These are phyloP conservation scores for Aphelenchoides fujianensis DNA, from an alignment of 1,140 invertebrate species.

Conservation along the genomic window DNA sequence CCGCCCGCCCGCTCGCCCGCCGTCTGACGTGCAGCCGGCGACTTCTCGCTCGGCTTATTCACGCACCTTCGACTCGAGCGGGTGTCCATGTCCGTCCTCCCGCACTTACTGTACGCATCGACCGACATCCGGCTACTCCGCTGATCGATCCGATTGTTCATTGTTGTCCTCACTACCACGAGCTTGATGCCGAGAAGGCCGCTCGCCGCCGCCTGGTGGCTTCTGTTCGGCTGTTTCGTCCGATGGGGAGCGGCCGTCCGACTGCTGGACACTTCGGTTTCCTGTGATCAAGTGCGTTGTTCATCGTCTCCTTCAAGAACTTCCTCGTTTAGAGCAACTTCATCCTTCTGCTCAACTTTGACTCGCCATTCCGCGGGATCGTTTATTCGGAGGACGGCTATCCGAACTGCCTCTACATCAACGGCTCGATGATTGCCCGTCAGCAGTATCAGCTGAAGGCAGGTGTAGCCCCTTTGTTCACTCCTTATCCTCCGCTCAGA, in stretches of 20 bases:
- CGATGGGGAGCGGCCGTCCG: background rate
- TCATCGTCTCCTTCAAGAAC: constrained; percentile 9
- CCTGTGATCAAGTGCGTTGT: constrained; percentile 50
- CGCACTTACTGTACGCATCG: too few relatives aligned
- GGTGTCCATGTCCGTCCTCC: too few relatives aligned
- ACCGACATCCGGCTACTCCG: too few relatives aligned
- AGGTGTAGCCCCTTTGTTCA: background rate
- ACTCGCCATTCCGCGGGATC: constrained; percentile 51
- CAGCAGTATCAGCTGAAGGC: constrained; percentile 57
- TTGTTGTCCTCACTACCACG: too few relatives aligned
- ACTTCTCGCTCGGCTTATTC: too few relatives aligned
- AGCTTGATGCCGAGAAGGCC: too few relatives aligned
- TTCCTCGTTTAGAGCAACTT: constrained; percentile 50
- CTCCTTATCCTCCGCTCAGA: constrained; percentile 34
- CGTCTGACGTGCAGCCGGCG: too few relatives aligned
- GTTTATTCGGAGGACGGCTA: constrained; percentile 57
- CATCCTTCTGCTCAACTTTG: constrained; percentile 51
- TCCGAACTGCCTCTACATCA: constrained; percentile 61
- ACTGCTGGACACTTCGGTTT: constrained; percentile 51
- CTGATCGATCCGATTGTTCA: too few relatives aligned
- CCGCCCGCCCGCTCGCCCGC: too few relatives aligned
- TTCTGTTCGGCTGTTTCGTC: background rate
- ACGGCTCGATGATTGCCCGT: constrained; percentile 56
- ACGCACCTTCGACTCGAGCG: too few relatives aligned
- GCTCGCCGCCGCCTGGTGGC: background rate